Conservation (phyloP, 2,113 vertebrate genomes). For the Ciconia maguari region DNA sequence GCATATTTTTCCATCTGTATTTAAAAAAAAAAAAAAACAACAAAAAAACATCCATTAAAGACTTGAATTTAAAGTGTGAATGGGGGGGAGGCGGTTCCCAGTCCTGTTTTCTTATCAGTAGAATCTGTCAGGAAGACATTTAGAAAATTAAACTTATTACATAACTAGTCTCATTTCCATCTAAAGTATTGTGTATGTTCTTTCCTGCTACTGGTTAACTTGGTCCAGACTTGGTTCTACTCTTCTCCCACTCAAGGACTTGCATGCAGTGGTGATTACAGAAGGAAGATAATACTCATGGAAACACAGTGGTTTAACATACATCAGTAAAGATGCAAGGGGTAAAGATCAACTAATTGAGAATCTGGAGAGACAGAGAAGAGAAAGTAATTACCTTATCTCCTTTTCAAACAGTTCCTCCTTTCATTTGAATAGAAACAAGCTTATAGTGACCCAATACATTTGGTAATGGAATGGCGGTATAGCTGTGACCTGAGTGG, state of each 20-base stretch:
- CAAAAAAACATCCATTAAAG: neutral
- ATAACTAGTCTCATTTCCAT: neutral
- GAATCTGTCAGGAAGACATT: neutral
- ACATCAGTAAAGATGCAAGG: neutral
- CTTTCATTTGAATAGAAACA: neutral
- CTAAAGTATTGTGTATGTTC: neutral
- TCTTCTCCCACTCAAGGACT: neutral
- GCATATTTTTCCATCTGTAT: neutral
- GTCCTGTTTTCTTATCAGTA: neutral
- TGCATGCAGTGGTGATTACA: neutral
- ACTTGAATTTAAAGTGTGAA: neutral
- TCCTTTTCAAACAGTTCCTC: neutral
- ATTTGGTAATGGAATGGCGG: neutral
- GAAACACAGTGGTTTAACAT: neutral
- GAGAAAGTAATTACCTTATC: neutral
- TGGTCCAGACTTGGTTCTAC: neutral
- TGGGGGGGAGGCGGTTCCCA: too few species aligned
- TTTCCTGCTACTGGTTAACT: neutral
- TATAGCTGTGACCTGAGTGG: neutral
- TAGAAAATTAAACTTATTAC: neutral
- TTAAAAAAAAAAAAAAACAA: neutral
- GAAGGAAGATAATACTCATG: neutral
- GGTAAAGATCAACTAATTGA: neutral
- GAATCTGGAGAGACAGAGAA: neutral
- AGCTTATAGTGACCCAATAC: neutral